Conservation (phyloP, 2,888 invertebrate genomes). For the Cosmorhoe ocellata region DNA sequence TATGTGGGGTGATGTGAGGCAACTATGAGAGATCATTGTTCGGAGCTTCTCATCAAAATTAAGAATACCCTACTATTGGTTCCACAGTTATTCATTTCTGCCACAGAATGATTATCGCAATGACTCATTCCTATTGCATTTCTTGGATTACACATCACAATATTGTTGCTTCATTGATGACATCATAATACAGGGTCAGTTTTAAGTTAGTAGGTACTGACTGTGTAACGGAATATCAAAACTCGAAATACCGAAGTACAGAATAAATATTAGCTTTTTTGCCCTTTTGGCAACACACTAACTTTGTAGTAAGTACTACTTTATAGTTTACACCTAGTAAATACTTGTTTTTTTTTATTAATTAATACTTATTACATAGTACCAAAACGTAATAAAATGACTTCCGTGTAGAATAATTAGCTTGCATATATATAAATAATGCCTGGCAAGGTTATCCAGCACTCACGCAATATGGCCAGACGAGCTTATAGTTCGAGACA, state of each 20-base stretch:
- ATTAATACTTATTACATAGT: no score
- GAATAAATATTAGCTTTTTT: no score
- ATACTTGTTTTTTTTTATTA: no score
- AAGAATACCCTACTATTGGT: no score
- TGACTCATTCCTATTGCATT: constrained; percentile 60
- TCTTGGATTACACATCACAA: constrained; percentile 59
- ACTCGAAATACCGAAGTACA: no score
- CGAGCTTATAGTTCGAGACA: constrained; percentile 2
- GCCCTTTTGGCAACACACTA: no score
- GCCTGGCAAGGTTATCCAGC: constrained; percentile 15
- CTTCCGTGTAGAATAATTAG: constrained; percentile 13
- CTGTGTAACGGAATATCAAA: no score
- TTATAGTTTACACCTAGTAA: no score
- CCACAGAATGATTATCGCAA: constrained; percentile 29
- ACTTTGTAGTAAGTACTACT: no score
- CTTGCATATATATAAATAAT: constrained; percentile 14
- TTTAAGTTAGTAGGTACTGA: no score
- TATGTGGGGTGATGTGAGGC: constrained; percentile 47
- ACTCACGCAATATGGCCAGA: constrained; percentile 6
- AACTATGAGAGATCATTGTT: constrained; percentile 38
- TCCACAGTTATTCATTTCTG: no score
- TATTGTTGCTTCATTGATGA: constrained; percentile 50
- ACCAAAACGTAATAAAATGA: background rate
- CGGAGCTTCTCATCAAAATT: constrained; percentile 6
- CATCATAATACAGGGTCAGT: constrained; percentile 35